Conservation (phyloP, 1,140 invertebrate genomes). For the Drosophila dunni region DNA sequence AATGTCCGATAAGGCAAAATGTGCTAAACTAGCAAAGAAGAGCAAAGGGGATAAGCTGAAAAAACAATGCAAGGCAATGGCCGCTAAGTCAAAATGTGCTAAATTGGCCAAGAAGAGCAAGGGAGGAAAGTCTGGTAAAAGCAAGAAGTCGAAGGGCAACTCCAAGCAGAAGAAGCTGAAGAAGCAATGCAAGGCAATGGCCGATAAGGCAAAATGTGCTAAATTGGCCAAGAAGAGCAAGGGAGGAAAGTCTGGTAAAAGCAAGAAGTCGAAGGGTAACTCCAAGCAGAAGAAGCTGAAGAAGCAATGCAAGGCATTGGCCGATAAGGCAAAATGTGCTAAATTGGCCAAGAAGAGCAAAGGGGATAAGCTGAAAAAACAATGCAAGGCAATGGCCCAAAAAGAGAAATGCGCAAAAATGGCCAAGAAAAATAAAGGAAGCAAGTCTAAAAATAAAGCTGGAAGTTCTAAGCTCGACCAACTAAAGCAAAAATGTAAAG, state of each 20-base stretch:
- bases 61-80: too few species aligned
- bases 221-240: slow-evolving; percentile 12
- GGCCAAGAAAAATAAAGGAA: too few species aligned
- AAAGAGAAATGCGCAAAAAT: too few species aligned
- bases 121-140: not conserved
- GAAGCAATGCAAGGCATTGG: slow-evolving; percentile 2
- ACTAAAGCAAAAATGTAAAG: too few species aligned
- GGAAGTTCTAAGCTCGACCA: too few species aligned
- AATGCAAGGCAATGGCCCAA: slow-evolving; percentile 4
- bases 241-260: slow-evolving; percentile 5
- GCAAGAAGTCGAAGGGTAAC: not conserved
- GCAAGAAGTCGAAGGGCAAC: too few species aligned
- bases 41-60: too few species aligned
- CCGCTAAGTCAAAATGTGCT: too few species aligned
- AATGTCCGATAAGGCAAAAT: not conserved
- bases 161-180: not conserved
- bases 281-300: not conserved
- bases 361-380: too few species aligned
- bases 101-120: slow-evolving; percentile 1
- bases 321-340: not conserved
- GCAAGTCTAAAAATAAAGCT: too few species aligned
- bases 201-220: not conserved
- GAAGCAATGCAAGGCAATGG: not conserved
- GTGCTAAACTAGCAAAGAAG: too few species aligned
- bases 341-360: not conserved